Conservation (phyloP, 1,140 invertebrate genomes). For the Apolygus lucorum region DNA sequence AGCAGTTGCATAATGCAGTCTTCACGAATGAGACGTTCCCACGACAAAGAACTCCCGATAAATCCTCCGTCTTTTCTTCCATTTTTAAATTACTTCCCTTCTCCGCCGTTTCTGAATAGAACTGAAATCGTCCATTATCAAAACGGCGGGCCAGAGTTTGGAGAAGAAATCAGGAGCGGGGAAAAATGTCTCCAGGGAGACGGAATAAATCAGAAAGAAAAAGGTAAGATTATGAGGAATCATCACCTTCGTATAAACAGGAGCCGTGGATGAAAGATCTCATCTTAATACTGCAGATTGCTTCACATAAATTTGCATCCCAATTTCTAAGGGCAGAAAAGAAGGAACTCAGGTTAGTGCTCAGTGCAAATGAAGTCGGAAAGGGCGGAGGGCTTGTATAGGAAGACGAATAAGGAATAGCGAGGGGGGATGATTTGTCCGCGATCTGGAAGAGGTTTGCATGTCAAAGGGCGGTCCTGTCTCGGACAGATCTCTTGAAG, state of each 20-base stretch:
- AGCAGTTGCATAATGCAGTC: too few species aligned
- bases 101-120: background rate
- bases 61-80: background rate
- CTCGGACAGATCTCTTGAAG: background rate
- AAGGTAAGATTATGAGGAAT: background rate
- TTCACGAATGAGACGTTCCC: too few species aligned
- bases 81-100: background rate
- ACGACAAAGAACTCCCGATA: background rate
- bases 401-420: background rate
- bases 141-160: background rate
- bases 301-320: background rate
- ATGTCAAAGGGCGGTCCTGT: background rate
- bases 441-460: background rate
- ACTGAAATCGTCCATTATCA: background rate
- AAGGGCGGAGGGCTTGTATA: background rate
- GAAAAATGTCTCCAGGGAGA: background rate
- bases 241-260: background rate
- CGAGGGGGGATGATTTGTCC: background rate
- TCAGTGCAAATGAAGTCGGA: background rate
- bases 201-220: background rate
- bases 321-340: background rate
- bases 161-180: background rate
- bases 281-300: background rate
- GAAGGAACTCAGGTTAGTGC: background rate
- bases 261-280: background rate